Percentiles rank a stretch among this genome's conserved stretches.
phyloP scores from a whole-genome alignment of 2,797 vertebrate genomes.

The Vespertilio murinus region DNA sequence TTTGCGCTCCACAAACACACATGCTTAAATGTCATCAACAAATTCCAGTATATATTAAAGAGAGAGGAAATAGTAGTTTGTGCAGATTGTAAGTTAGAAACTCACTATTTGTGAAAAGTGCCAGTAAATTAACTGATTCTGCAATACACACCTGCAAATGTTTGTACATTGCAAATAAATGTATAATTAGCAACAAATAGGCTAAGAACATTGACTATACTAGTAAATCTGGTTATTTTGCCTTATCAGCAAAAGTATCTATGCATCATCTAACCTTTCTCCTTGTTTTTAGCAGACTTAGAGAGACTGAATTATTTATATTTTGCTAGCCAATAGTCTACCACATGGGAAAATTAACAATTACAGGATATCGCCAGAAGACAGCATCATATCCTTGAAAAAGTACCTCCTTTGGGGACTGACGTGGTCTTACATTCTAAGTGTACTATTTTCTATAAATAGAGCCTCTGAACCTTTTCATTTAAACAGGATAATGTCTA shows the following conservation, averaged over 20 bases:
- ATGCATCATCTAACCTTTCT: neutral
- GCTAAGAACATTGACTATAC: neutral
- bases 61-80: neutral
- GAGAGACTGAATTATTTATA: conserved; percentile 55
- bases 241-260: neutral
- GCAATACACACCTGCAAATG: neutral
- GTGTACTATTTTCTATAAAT: conserved; percentile 32
- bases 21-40: neutral
- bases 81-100: neutral
- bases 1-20: neutral
- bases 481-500: neutral
- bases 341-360: conserved; percentile 49
- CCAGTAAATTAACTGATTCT: neutral
- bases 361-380: neutral
- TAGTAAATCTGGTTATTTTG: neutral
- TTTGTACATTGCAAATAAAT: neutral
- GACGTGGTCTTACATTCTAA: neutral
- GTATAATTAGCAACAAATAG: neutral
- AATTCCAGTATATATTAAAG: neutral
- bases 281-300: neutral
- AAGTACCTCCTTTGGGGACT: neutral
- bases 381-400: neutral
- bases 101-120: neutral
- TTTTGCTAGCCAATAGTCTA: neutral
- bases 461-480: neutral